Evolutionary conservation across 64 coral and sea anemone species (phyloP).

Genomic region (Pachyseris speciosa): DNA sequence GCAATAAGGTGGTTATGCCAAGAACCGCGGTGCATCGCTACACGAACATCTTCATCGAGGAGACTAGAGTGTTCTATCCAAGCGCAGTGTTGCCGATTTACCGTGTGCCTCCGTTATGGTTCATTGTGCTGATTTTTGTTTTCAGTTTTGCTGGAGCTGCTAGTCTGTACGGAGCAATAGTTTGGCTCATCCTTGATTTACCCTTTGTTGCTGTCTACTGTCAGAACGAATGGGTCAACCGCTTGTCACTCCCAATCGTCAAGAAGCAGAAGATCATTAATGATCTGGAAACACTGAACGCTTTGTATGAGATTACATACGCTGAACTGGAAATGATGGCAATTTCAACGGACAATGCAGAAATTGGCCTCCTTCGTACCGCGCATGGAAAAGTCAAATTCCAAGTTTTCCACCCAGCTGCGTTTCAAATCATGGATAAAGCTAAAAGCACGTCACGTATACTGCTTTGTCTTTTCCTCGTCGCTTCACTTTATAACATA

Average conservation of each 20-base stretch:
- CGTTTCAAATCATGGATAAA: constrained; percentile 10
- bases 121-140: background rate
- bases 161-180: background rate
- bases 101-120: background rate
- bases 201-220: background rate
- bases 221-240: constrained; percentile 1
- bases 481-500: background rate
- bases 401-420: constrained; percentile 14
- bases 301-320: background rate
- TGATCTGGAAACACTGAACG: constrained; percentile 4
- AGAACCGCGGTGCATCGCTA: background rate
- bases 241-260: constrained; percentile 1
- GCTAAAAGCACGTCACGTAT: background rate
- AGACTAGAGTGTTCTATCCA: background rate
- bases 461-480: background rate
- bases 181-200: background rate
- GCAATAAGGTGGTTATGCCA: background rate
- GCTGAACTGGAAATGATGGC: background rate
- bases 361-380: background rate
- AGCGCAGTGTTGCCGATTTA: background rate
- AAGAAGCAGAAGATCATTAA: background rate
- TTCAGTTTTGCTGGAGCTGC: background rate
- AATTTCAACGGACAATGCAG: background rate
- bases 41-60: constrained; percentile 36
- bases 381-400: background rate